Base-by-base conservation (phyloP, 2,888 invertebrate genomes). In the Nomada goodeniana region DNA sequence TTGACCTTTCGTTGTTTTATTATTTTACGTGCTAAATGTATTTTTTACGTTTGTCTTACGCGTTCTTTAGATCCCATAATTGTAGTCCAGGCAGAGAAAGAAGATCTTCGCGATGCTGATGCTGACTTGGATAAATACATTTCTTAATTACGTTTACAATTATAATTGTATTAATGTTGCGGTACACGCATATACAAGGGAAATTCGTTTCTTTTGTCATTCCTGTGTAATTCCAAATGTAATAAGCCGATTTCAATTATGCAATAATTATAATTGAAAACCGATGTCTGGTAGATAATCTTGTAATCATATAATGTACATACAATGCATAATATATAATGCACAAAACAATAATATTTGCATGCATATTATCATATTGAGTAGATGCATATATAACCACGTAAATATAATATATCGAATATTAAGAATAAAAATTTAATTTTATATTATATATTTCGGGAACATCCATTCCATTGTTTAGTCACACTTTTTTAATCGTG, bases 1-100 rank as follows among this genome's bases (percentile, higher is more conserved):
- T 76, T 65, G 59, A 85, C 64, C 74, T 79, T 81, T 57, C 70
- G 53, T 26, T 70, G 5, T n/a, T 57, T 55, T 65, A 29, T 61
- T 59, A 53, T 57, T 69, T 68, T 53, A 60, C 20, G 5, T 26
- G 52, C 50, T 50, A 44, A 64, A 47, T 10, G 47, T 44, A 63
- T 18, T 36, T 72, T 57, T 20, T 60, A 23, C 59, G 36, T 59
- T 5, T 47, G 13, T 29, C 64, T 29, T 36, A 13, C 0, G n/a
- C n/a, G 9, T 61, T 15, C 13, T 63, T 47, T n/a, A 26, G 36
- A 11, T 20, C 18, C 18, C 55, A 18, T 18, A 18, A 61, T n/a
- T 59, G 10, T n/a, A 47, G 10, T 55, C 57, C 57, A 36, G 20
- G 42, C 42, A 20, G 18, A 47, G 42, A 18, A 23, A 36, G n/a